Percentiles rank a stretch among this genome's conserved stretches.
These are phyloP conservation scores for Ommatoiulus sabulosus DNA, from an alignment of 2,888 invertebrate genomes.

Conservation along the genomic window DNA sequence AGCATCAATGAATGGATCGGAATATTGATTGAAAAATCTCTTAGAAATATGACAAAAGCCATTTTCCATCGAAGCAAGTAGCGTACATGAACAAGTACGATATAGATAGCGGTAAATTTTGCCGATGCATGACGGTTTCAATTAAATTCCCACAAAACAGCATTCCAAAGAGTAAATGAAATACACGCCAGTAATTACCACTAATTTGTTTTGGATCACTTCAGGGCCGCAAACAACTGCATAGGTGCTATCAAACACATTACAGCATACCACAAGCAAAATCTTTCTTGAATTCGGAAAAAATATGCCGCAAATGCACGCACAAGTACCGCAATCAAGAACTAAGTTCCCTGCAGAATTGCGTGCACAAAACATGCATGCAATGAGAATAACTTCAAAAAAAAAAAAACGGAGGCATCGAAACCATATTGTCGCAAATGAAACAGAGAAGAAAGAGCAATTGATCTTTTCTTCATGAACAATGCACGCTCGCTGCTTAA, in stretches of 20 bases:
- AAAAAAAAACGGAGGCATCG: too few species aligned
- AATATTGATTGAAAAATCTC: background rate
- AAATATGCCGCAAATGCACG: too few species aligned
- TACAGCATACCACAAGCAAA: too few species aligned
- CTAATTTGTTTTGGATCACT: constrained; percentile 41
- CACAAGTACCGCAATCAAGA: too few species aligned
- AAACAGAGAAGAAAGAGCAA: too few species aligned
- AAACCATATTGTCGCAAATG: too few species aligned
- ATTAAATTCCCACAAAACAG: background rate
- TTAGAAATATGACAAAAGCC: background rate
- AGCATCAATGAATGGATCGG: constrained; percentile 27
- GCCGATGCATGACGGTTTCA: background rate
- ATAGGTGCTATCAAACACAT: background rate
- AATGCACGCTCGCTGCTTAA: too few species aligned
- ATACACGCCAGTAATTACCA: background rate
- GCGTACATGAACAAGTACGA: background rate
- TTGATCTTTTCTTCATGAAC: too few species aligned
- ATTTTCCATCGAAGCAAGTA: background rate
- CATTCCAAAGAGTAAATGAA: constrained; percentile 16
- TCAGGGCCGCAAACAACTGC: background rate
- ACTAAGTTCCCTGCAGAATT: too few species aligned
- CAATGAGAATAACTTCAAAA: too few species aligned
- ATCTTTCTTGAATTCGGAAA: too few species aligned
- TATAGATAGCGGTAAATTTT: background rate
- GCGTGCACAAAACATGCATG: too few species aligned